phyloP scores from a whole-genome alignment of 2,888 invertebrate species.

The Macrophya annulata region DNA sequence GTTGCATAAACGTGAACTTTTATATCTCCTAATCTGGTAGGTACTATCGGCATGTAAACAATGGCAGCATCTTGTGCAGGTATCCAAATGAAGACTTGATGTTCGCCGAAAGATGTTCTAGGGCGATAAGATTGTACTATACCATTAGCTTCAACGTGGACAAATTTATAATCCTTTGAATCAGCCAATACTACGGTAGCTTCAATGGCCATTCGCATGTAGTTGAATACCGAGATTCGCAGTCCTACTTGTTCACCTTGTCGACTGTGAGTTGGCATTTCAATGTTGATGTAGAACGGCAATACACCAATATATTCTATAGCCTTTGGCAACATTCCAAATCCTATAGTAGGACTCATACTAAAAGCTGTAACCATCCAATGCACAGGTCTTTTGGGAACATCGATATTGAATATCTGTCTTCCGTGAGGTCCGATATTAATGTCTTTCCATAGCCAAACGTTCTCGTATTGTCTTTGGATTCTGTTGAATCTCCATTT shows the following conservation, averaged over 20 bases:
- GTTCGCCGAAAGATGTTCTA: slow-evolving; percentile 94
- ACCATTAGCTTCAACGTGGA: slow-evolving; percentile 94
- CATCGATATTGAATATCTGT: slow-evolving; percentile 91
- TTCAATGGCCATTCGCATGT: slow-evolving; percentile 92
- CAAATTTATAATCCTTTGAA: slow-evolving; percentile 93
- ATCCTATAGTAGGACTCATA: slow-evolving; percentile 92
- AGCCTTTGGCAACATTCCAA: slow-evolving; percentile 92
- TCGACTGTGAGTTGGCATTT: slow-evolving; percentile 91
- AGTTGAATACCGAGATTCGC: slow-evolving; percentile 96
- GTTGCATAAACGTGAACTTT: slow-evolving; percentile 89
- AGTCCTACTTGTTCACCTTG: slow-evolving; percentile 97
- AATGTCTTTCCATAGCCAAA: slow-evolving; percentile 97
- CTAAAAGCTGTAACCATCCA: slow-evolving; percentile 98
- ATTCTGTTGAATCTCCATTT: slow-evolving; percentile 94
- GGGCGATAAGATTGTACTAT: slow-evolving; percentile 93
- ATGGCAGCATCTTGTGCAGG: slow-evolving; percentile 89
- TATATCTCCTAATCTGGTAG: slow-evolving; percentile 89
- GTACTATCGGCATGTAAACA: slow-evolving; percentile 95
- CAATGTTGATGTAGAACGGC: slow-evolving; percentile 97
- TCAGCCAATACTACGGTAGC: slow-evolving; percentile 93
- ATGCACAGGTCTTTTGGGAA: slow-evolving; percentile 91
- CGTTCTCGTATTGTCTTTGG: slow-evolving; percentile 95
- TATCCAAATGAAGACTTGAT: slow-evolving; percentile 96
- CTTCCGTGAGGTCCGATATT: slow-evolving; percentile 96
- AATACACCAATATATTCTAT: slow-evolving; percentile 94